These are phyloP conservation scores for Meloidogyne exigua DNA, from an alignment of 1,140 invertebrate species.

Conservation along the genomic window DNA sequence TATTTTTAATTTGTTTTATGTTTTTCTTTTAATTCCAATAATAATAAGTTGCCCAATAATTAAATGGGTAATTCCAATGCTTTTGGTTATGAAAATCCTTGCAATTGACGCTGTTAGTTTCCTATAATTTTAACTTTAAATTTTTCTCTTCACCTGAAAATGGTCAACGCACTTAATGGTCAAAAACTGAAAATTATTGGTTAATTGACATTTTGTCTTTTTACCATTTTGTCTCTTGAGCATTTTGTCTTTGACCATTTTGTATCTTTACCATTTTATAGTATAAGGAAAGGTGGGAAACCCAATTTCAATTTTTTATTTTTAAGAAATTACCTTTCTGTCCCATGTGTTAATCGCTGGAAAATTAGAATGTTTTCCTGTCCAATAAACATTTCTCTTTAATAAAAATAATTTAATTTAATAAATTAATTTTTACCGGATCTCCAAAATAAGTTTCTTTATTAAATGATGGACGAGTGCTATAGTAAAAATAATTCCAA, in stretches of 20 bases:
- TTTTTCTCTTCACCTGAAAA: too few species aligned
- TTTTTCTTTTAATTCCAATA: constrained; percentile 12
- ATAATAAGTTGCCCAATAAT: constrained; percentile 9
- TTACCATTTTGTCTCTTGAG: too few species aligned
- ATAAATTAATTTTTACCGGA: background rate
- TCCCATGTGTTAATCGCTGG: constrained; percentile 5
- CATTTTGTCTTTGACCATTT: background rate
- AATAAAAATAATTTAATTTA: background rate
- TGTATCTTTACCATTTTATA: too few species aligned
- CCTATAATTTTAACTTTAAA: background rate
- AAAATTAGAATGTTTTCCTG: constrained; percentile 13
- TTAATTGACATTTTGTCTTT: background rate
- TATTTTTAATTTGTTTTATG: too few species aligned
- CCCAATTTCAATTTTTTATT: too few species aligned
- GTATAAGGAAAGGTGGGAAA: too few species aligned
- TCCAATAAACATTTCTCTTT: constrained; percentile 15
- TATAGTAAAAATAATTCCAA: constrained; percentile 10
- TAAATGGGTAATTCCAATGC: constrained; percentile 15
- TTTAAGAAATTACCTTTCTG: background rate
- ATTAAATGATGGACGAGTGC: background rate
- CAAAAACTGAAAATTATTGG: background rate
- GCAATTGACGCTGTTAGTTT: background rate
- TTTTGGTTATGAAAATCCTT: constrained; percentile 8
- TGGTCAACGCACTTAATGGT: too few species aligned
- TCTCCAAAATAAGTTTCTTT: constrained; percentile 16